Base-by-base conservation (phyloP, 2,113 vertebrate genomes). In the Chloroceryle aenea region DNA sequence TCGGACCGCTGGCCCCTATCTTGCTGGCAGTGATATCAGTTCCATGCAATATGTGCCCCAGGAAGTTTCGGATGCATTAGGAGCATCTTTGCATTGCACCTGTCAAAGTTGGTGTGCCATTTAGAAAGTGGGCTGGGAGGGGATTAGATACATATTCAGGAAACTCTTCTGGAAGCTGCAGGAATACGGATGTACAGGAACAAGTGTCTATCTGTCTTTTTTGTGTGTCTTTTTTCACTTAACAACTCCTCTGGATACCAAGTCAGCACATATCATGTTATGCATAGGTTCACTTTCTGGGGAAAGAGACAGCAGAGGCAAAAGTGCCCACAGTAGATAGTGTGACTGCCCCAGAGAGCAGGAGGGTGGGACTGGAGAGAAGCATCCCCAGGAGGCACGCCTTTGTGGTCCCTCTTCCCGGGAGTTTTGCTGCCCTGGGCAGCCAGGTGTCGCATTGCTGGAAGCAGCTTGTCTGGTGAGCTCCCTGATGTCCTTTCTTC, bases 1-100 rank as follows among this genome's bases (percentile, higher is more conserved):
- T 29, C 0, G 0, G 90, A 62, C 45, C 0, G 0, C 42, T 4
- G 15, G 27, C 30, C n/a, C 5, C 2, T 52, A 47, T 58, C 81
- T 78, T 82, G 58, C 73, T 78, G 66, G 21, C 21, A 40, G 58
- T 56, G 42, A 40, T 75, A 79, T 78, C 77, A 78, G 22, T 52
- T 89, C 66, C 71, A 82, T 20, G 38, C 22, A 72, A 36, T 21
- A 30, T 12, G 7, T 6, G 20, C 36, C 58, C n/a, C 1, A 3
- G 56, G 58, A 89, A 76, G 36, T 61, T 85, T 66, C 1, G 4
- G 30, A 16, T 90, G 18, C 14, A 1, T 87, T 50, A 76, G 30
- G 30, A 79, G 19, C 68, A 75, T 71, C 19, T 6, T 64, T 81
- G 42, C 48, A 4, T 25, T 64, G 48, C 47, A 25, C 56, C 59